Conservation (phyloP, 2,113 vertebrate species). For the Macrotis lagotis region DNA sequence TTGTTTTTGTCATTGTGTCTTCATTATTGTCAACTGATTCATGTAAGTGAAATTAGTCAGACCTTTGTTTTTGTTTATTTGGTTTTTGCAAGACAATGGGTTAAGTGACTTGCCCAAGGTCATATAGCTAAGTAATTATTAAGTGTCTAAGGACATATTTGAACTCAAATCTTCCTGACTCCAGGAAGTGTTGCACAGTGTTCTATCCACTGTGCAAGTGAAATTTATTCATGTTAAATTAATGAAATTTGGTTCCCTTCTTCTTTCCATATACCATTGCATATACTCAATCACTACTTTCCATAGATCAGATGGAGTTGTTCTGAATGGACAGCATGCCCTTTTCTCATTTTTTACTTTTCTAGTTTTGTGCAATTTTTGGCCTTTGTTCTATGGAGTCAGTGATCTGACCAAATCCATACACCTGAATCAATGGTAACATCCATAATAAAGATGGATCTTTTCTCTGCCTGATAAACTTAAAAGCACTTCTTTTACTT, state of each 20-base stretch:
- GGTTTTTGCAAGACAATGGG: too few relatives aligned
- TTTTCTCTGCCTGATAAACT: neutral
- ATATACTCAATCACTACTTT: neutral
- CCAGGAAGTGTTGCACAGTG: too few relatives aligned
- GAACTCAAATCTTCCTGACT: too few relatives aligned
- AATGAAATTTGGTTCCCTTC: neutral
- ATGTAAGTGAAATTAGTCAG: neutral
- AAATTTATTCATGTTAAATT: neutral
- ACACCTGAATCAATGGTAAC: neutral
- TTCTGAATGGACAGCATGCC: neutral
- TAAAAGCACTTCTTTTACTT: neutral
- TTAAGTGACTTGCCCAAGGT: too few relatives aligned
- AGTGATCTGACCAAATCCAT: neutral
- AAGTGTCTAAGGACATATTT: too few relatives aligned
- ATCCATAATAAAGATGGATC: neutral
- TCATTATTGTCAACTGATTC: neutral
- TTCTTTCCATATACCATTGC: neutral
- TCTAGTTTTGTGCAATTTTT: neutral
- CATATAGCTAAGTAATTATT: too few relatives aligned
- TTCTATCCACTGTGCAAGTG: too few relatives aligned
- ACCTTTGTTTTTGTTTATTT: too few relatives aligned
- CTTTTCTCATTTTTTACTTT: neutral
- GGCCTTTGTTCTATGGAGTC: neutral
- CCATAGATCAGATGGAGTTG: neutral
- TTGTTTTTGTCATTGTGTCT: neutral